These are phyloP conservation scores for Pteruthius melanotis DNA, from an alignment of 2,113 vertebrate species.

Conservation along the genomic window DNA sequence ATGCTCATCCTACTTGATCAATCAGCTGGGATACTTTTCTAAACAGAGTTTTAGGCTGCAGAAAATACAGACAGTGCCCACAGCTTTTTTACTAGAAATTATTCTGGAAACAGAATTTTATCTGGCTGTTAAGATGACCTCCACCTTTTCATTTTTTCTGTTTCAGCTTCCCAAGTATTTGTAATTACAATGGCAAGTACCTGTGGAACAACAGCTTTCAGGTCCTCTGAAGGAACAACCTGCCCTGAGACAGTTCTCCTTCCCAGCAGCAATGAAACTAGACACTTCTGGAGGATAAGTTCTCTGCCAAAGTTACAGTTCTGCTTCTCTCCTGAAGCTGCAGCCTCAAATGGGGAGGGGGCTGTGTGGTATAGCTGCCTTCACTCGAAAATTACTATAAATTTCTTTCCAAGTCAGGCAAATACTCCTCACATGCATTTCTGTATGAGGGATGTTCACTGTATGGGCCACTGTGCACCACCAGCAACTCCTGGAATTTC, in stretches of 20 bases:
- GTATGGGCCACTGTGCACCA: neutral
- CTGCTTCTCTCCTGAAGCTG: conserved; percentile 25
- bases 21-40: neutral
- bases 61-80: neutral
- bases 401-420: neutral
- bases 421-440: neutral
- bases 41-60: neutral
- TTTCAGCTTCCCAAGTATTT: neutral
- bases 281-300: neutral
- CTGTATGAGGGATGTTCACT: neutral
- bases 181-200: neutral
- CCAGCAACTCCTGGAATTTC: neutral
- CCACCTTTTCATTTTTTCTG: too few species aligned
- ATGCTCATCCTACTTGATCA: neutral
- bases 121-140: neutral
- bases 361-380: neutral
- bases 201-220: neutral
- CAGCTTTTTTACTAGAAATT: neutral
- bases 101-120: neutral
- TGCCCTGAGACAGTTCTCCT: neutral
- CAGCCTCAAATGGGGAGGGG: neutral
- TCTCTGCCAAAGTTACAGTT: conserved; percentile 12
- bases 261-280: neutral
- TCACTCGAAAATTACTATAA: neutral
- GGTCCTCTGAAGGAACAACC: neutral